Evolutionary conservation across 1,140 invertebrate genomes (phyloP), one percentile per base, ranked within the genome.

Genomic region (Drusus annulatus): DNA sequence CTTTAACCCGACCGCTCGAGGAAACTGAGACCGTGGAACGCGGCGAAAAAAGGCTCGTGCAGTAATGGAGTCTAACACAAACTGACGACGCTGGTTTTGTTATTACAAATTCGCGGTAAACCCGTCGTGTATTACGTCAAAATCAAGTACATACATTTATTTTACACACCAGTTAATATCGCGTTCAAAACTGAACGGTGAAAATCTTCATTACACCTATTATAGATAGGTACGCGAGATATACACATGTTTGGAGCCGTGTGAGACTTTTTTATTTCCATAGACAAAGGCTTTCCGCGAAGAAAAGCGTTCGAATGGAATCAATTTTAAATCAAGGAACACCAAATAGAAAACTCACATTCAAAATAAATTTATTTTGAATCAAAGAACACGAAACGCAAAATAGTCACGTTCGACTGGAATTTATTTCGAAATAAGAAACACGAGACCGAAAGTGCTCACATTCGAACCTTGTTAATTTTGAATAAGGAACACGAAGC

Each of bases 101-200:
- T 69, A 36, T 69, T 50, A 69, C 65, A 23, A 69, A 50, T 69
- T 69, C 65, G 65, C 65, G 36, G 65, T 23, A 69, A 69, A 69
- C 65, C 51, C 31, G 36, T 51, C 31, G 36, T 50, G n/a, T 19
- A 31, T 69, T 69, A 69, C 65, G n/a, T 69, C 65, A 69, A 69
- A 69, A 50, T 45, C 21, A 50, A 69, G n/a, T 31, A 50, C 36
- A 36, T 36, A 17, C 31, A 65, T 65, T n/a, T 69, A 69, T 69
- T 25, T 21, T 69, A 45, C 31, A 69, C 36, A 16, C 65, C 65
- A 65, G 62, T 65, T 65, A 28, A 25, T 69, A 69, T 28, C 13
- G 23, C 60, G 60, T 63, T 63, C 15, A 23, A 63, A 21, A 28
- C 23, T 45, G 36, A 63, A 28, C 23, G 60, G 17, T 1, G 15